Evolutionary conservation across 30 jellyfish, hydroid and myxozoan species (phyloP), one percentile per base, ranked within the genome.

Genomic region (Rhopilema esculentum): DNA sequence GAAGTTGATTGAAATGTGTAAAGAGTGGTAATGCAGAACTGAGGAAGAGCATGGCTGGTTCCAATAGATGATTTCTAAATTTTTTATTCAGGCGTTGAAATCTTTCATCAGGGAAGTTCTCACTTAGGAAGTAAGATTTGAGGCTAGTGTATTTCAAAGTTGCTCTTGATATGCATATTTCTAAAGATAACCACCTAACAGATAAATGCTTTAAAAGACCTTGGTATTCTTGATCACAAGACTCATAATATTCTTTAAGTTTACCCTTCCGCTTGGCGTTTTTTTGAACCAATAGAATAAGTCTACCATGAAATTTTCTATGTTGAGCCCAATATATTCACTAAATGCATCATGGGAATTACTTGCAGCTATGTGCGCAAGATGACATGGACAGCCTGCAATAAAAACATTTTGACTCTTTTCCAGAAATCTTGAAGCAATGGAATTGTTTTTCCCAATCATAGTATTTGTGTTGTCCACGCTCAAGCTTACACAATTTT

Each of bases 311-410:
- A 52, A 25, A 78, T 77, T 48, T 79, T 79, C 91, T 28, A 82
- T 62, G 79, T 82, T 84, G 7, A 89, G 9, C 23, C 73, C 80
- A 49, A 66, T 6, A 29, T 20, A 27, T 50, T 64, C 72, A 49
- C 85, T 50, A 49, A 83, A 89, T n/a, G 83, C 61, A 80, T 81
- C 87, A 67, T 70, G 27, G 7, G 83, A 90, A 17, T 88, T 51
- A 69, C 79, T 88, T 8, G 96, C 93, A n/a, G 69, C 93, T 9
- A 89, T 21, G 57, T 89, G 97, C 25, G 91, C 97, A 69, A 89
- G 85, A 48, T 89, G 97, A 66, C 91, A 89, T 25, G 91, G 92
- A 75, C 97, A 89, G 31, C 97, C 97, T 68, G 75, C 91, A 51
- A 89, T 89, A 62, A 89, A 89, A 67, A 26, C 7, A 23, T 57